Evolutionary conservation across 2,113 vertebrate species (phyloP).

Genomic region (Murina feae): DNA sequence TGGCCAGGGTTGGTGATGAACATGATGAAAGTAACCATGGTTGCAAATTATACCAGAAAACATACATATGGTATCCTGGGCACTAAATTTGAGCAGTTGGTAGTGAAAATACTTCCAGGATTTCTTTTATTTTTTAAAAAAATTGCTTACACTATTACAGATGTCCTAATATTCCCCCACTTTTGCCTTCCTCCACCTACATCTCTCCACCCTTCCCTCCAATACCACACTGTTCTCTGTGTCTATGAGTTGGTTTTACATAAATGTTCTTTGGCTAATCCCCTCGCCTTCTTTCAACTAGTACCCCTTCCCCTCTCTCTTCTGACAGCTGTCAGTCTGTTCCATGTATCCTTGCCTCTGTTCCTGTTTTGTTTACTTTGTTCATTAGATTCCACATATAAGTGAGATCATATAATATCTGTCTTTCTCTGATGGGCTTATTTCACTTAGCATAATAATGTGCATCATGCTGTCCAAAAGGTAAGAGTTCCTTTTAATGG

Average conservation of each 20-base stretch:
- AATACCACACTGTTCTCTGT: not conserved
- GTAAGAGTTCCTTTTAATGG: not conserved
- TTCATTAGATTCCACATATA: not conserved
- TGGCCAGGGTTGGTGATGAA: not conserved
- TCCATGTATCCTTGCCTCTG: not conserved
- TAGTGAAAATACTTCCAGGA: not conserved
- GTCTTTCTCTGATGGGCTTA: not conserved
- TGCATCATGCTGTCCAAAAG: not conserved
- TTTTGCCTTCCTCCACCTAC: not conserved
- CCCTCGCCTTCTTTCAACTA: not conserved
- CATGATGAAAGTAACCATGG: not conserved
- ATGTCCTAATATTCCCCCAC: not conserved
- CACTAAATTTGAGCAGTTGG: rapidly evolving
- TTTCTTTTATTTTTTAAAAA: no score
- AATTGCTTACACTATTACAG: not conserved
- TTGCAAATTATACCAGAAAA: not conserved
- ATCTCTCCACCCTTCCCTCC: no score
- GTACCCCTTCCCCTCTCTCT: not conserved
- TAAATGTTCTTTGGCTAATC: not conserved
- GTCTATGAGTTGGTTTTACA: not conserved
- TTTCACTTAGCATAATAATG: not conserved
- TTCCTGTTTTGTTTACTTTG: not conserved
- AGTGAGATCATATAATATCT: not conserved
- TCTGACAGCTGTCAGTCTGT: not conserved
- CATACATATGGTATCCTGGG: not conserved